Base-by-base conservation (phyloP, 1,140 invertebrate species). In the Drosophila grimshawi region DNA sequence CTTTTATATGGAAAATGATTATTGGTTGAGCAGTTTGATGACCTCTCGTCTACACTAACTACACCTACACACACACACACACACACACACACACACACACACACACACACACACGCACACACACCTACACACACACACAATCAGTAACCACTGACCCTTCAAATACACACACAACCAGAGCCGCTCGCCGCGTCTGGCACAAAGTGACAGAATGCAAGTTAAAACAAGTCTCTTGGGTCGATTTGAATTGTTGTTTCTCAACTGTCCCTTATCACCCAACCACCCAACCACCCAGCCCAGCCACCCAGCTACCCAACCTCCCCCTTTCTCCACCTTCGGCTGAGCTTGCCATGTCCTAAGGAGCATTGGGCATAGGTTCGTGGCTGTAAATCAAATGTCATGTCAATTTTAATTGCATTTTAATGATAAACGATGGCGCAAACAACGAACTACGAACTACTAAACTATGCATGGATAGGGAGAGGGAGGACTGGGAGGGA, bases 371-470 rank as follows among this genome's bases (percentile, higher is more conserved):
- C 52, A 48, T 32, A 32, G 8, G 39, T 64, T 63, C 37, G 51
- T 70, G 61, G 61, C 37, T 76, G 68, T 86, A 86, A 86, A 86
- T 86, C 83, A 88, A 82, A 86, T 88, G 70, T 66, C 80, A 71
- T 82, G 83, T 86, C 72, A 86, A 80, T 82, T 88, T 79, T 82
- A 86, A 86, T 86, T 88, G 83, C 79, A 74, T 70, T 86, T 82
- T 88, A 86, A 82, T 82, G 83, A 88, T 80, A 86, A 81, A 81
- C 67, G 82, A 72, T 79, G 71, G 56, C 65, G 61, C 65, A 35
- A 69, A 55, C 75, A 64, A 5, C 39, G 53, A 68, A 81, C 80
- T 70, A 29, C 29, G 35, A 35, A 56, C 33, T 78, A 10, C n/a
- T 4, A 27, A 29, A 33, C 19, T 19, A 19, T 19, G 19, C 19